phyloP scores from a whole-genome alignment of 2,113 vertebrate genomes.

The Nannospalax galili region DNA sequence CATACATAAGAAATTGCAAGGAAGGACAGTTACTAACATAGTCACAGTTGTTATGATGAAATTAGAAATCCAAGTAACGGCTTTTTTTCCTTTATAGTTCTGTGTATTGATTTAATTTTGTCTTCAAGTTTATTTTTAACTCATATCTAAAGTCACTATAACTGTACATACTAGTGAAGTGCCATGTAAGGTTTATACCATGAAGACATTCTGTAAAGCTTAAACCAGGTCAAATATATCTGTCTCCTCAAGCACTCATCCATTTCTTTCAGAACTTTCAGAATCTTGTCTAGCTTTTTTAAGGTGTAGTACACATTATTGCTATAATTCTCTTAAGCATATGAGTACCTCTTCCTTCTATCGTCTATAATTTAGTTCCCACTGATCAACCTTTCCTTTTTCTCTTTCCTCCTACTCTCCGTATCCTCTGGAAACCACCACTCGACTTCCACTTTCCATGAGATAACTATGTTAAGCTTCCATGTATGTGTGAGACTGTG shows the following conservation, averaged over 20 bases:
- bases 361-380: background rate
- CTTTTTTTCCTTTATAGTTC: background rate
- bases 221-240: background rate
- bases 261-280: background rate
- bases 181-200: background rate
- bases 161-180: background rate
- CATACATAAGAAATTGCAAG: background rate
- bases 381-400: background rate
- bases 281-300: background rate
- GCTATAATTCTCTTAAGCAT: background rate
- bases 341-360: too few relatives aligned
- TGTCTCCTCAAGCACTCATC: background rate
- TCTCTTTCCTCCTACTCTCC: background rate
- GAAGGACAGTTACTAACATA: background rate
- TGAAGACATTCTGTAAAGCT: background rate
- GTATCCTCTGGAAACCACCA: background rate
- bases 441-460: too few relatives aligned
- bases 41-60: background rate
- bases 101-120: background rate
- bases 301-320: background rate
- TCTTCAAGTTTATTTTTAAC: background rate
- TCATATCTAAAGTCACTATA: background rate
- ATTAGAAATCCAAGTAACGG: background rate
- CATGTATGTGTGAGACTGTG: too few relatives aligned
- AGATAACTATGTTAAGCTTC: too few relatives aligned